Evolutionary conservation across 2,113 vertebrate genomes (phyloP).

Genomic region (Crotalus horridus): DNA sequence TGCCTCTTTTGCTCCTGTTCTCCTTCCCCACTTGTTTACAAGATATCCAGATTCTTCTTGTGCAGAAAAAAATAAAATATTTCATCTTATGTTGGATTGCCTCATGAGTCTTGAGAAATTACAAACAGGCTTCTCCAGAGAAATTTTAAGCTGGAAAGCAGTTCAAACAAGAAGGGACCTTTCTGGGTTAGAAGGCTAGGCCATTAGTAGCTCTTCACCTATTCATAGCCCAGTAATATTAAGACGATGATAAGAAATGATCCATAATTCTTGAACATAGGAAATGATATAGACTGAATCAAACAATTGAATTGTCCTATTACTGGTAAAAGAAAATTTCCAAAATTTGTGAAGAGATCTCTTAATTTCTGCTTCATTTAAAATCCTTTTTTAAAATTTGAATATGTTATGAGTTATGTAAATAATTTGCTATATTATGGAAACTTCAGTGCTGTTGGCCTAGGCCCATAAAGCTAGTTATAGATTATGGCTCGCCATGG

Average conservation of each 20-base stretch:
- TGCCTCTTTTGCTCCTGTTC: no score
- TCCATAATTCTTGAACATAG: background rate
- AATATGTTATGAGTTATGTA: background rate
- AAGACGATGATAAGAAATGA: background rate
- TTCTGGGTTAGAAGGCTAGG: background rate
- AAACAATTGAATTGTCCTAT: background rate
- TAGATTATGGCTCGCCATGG: background rate
- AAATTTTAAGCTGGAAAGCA: no score
- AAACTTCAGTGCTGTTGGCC: background rate
- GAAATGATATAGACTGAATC: background rate
- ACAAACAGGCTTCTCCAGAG: no score
- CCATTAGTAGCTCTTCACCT: background rate
- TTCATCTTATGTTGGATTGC: no score
- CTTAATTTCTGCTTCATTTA: background rate
- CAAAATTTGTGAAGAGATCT: background rate
- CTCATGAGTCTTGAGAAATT: no score
- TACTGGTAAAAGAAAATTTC: background rate
- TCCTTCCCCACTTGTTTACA: no score
- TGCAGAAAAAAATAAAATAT: no score
- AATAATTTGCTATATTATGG: background rate
- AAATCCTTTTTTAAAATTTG: background rate
- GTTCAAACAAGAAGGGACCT: no score
- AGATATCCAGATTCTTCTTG: no score
- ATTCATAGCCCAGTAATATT: background rate
- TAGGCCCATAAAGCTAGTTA: background rate